These are phyloP conservation scores for Salminus brasiliensis DNA, from an alignment of 2,113 vertebrate genomes.

Conservation along the genomic window DNA sequence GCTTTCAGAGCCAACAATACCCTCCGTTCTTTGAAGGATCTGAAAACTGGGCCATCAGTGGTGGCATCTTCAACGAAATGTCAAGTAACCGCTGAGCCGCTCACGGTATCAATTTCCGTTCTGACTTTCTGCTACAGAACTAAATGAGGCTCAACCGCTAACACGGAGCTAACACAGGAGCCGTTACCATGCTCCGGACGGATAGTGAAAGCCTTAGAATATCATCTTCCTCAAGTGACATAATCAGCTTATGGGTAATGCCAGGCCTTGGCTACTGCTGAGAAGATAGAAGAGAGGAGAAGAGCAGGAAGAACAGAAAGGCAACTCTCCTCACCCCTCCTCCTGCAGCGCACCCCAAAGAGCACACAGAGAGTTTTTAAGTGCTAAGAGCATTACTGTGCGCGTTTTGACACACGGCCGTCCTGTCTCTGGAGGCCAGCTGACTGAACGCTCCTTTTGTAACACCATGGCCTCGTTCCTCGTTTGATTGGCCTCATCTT, in stretches of 20 bases:
- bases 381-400: conserved; percentile 24
- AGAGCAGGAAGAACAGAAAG: neutral
- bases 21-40: neutral
- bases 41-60: conserved; percentile 25
- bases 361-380: conserved; percentile 22
- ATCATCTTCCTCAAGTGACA: conserved; percentile 49
- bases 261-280: neutral
- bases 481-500: neutral
- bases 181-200: neutral
- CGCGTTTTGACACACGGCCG: conserved; percentile 5
- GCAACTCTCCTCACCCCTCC: neutral
- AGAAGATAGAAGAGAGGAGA: neutral
- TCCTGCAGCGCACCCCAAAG: neutral
- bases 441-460: neutral
- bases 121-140: neutral
- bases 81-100: neutral
- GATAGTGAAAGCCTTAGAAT: neutral
- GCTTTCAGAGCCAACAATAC: neutral
- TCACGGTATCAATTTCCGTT: neutral
- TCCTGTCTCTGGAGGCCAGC: neutral
- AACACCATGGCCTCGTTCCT: neutral
- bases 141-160: neutral
- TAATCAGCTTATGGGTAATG: conserved; percentile 66
- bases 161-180: too few relatives aligned
- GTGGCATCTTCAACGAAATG: neutral